Base-by-base conservation (phyloP, 2,888 invertebrate species). In the Plebejus melissa region DNA sequence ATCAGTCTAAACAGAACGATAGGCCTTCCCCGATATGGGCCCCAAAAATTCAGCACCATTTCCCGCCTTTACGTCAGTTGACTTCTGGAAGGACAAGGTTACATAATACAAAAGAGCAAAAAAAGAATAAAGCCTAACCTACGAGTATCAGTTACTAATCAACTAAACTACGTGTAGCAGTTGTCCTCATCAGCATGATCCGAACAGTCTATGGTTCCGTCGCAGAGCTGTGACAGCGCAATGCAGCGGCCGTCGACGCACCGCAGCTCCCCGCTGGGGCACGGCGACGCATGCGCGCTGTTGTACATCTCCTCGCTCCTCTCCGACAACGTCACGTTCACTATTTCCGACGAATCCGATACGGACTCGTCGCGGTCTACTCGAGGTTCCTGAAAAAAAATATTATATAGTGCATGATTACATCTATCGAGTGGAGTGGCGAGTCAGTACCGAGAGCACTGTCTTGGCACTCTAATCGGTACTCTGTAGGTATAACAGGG, bases 241-340 rank as follows among this genome's bases (percentile, higher is more conserved):
- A 96, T 95, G 83, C 95, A 96, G 77, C 94, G 90, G 2, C 95
- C 95, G 82, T 95, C 95, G 4, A 95, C 94, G 80, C 95, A 96
- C 76, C 95, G 93, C 74, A 95, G 85, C 80, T 95, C 94, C 0
- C 94, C 93, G 75, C 86, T 88, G 0, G 93, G 94, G 82, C 90
- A 95, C 0, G 94, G 93, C 0, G 94, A 94, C 1, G 87, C 85
- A 80, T 93, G 93, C 11, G 91, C 88, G 13, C 87, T 87, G 4
- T 81, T 78, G 3, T 83, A 82, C 69, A 9, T 77, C 77, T 57
- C 77, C 76, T 86, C 85, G 0, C 81, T 82, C 22, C 79, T 82
- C 4, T 85, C 86, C 0, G 79, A 74, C 2, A 77, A 76, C 0
- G 86, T 84, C 69, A 75, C 79, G 80, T 84, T 87, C 3, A 77